Conservation (phyloP, 2,888 invertebrate genomes). For the Caenorhabditis japonica region DNA sequence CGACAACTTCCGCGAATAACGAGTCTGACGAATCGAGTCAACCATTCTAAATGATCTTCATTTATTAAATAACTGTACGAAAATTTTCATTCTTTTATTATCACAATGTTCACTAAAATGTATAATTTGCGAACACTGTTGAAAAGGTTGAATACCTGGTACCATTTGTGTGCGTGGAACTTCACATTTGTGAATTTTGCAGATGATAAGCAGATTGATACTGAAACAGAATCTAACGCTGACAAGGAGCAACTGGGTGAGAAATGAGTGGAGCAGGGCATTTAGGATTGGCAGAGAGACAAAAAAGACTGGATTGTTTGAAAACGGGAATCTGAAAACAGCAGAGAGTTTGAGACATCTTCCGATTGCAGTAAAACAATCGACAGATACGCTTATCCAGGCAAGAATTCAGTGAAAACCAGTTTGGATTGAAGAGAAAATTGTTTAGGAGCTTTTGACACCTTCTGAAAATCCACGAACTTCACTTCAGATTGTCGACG, state of each 20-base stretch:
- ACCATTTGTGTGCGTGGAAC: too few species aligned
- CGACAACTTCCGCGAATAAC: slow-evolving; percentile 17
- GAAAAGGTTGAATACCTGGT: slow-evolving; percentile 28
- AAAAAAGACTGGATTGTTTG: slow-evolving; percentile 67
- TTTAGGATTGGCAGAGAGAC: slow-evolving; percentile 11
- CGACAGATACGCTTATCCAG: slow-evolving; percentile 42
- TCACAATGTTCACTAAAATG: slow-evolving; percentile 8
- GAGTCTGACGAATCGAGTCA: slow-evolving; percentile 47
- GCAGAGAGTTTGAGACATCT: slow-evolving; percentile 63
- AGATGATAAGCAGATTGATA: slow-evolving; percentile 39
- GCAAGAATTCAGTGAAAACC: slow-evolving; percentile 7
- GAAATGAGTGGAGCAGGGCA: slow-evolving; percentile 7
- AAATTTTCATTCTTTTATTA: background rate
- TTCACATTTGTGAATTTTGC: too few species aligned
- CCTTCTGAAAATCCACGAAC: slow-evolving; percentile 33
- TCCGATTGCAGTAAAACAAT: slow-evolving; percentile 53
- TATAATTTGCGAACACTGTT: too few species aligned
- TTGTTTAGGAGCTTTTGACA: slow-evolving; percentile 20
- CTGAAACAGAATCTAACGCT: slow-evolving; percentile 16
- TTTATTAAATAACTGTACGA: slow-evolving; percentile 21
- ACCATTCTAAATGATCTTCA: slow-evolving; percentile 18
- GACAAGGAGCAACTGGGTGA: slow-evolving; percentile 5
- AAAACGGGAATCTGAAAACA: slow-evolving; percentile 61
- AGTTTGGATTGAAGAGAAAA: background rate
- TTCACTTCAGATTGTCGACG: slow-evolving; percentile 90